These are phyloP conservation scores for Noturus placidus DNA, from an alignment of 2,113 vertebrate species.

Conservation along the genomic window DNA sequence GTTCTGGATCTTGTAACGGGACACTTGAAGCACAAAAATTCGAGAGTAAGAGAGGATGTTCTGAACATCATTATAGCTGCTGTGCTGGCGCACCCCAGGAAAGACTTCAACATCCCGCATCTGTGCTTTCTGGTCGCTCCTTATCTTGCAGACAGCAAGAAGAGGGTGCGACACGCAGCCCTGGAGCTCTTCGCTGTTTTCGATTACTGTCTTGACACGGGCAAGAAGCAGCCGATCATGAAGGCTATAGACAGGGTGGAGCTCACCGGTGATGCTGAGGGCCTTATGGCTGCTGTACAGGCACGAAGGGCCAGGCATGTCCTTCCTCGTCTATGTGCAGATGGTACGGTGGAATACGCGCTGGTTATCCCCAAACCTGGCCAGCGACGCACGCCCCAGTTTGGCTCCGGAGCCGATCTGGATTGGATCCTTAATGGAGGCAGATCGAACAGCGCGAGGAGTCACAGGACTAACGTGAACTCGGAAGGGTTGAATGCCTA, in stretches of 20 bases:
- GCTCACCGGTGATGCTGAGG: slow-evolving; percentile 75
- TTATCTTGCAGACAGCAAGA: slow-evolving; percentile 79
- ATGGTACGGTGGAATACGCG: slow-evolving; percentile 80
- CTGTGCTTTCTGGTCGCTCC: slow-evolving; percentile 81
- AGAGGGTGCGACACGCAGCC: slow-evolving; percentile 81
- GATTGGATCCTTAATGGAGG: slow-evolving; percentile 83
- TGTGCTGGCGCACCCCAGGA: slow-evolving; percentile 78
- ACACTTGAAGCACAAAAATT: slow-evolving; percentile 80
- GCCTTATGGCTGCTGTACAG: slow-evolving; percentile 81
- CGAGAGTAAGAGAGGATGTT: slow-evolving; percentile 79
- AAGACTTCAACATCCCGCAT: slow-evolving; percentile 78
- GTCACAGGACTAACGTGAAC: slow-evolving; percentile 64
- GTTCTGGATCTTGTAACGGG: slow-evolving; percentile 79
- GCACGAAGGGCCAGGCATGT: slow-evolving; percentile 81
- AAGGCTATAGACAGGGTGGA: slow-evolving; percentile 82
- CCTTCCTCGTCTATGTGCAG: slow-evolving; percentile 74
- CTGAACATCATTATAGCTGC: slow-evolving; percentile 79
- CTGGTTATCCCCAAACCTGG: slow-evolving; percentile 74
- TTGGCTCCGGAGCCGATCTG: slow-evolving; percentile 75
- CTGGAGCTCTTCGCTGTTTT: slow-evolving; percentile 82
- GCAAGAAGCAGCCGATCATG: slow-evolving; percentile 75
- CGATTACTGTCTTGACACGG: slow-evolving; percentile 75
- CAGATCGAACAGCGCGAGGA: slow-evolving; percentile 77
- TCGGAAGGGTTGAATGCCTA: slow-evolving; percentile 61
- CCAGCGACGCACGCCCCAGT: slow-evolving; percentile 59